Conservation (phyloP, 2,797 vertebrate species). For the Urosaurus nigricauda region DNA sequence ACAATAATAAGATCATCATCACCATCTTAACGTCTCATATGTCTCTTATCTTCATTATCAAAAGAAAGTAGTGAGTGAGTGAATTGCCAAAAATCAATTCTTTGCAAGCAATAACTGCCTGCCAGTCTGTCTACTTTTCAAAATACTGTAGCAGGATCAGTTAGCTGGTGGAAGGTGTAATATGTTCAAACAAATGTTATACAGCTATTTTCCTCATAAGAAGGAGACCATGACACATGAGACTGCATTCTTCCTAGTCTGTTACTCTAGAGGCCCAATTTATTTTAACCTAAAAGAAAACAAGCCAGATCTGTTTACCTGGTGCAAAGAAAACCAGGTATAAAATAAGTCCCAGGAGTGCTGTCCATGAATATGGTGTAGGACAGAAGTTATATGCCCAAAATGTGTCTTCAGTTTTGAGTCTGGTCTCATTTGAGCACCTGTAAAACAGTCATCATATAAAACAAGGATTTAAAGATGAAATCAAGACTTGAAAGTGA, state of each 20-base stretch:
- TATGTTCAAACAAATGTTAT: background rate
- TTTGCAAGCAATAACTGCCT: background rate
- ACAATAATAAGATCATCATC: too few relatives aligned
- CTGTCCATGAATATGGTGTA: slow-evolving; percentile 93
- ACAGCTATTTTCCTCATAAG: background rate
- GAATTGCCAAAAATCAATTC: background rate
- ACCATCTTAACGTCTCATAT: background rate
- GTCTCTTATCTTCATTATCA: background rate
- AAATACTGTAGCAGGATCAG: background rate
- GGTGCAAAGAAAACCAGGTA: slow-evolving; percentile 96
- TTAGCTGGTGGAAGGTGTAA: background rate
- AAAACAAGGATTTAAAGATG: background rate
- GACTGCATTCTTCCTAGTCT: background rate
- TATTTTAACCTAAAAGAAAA: slow-evolving; percentile 13
- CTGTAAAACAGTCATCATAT: slow-evolving; percentile 77
- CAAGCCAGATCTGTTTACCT: slow-evolving; percentile 78
- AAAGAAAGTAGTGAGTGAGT: background rate
- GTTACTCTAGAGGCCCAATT: background rate
- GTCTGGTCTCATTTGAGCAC: slow-evolving; percentile 89
- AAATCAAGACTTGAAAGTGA: background rate
- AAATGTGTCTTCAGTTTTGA: slow-evolving; percentile 84
- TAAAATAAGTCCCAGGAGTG: slow-evolving; percentile 90
- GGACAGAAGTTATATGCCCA: slow-evolving; percentile 99
- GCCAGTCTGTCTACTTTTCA: background rate
- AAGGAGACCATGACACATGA: background rate